Conservation (phyloP, 2,888 invertebrate genomes). For the Coleophora flavipennella region DNA sequence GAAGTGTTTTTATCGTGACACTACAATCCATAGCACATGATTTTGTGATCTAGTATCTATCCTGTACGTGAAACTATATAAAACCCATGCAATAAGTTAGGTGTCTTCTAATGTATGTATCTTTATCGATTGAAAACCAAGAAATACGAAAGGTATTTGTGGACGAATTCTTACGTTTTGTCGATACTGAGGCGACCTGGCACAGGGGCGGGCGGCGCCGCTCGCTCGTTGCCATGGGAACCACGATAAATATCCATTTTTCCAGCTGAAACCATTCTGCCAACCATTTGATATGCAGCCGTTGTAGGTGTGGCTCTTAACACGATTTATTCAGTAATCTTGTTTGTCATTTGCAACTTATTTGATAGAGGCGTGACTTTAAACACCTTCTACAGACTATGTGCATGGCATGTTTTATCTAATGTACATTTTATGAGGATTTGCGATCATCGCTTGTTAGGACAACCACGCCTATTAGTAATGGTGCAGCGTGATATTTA, state of each 20-base stretch:
- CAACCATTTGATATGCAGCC: slow-evolving; percentile 17
- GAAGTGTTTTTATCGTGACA: no score
- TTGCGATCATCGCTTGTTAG: slow-evolving; percentile 16
- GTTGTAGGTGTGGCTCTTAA: slow-evolving; percentile 48
- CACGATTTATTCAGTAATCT: slow-evolving; percentile 47
- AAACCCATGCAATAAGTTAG: slow-evolving; percentile 1
- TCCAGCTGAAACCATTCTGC: slow-evolving; percentile 15
- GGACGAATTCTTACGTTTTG: no score
- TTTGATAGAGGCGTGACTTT: slow-evolving; percentile 41
- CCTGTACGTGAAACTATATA: no score
- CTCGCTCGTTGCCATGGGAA: slow-evolving; percentile 25
- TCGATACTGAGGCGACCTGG: no score
- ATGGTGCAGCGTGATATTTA: slow-evolving; percentile 9
- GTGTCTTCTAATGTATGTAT: slow-evolving; percentile 1
- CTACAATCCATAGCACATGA: no score
- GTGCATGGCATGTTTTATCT: slow-evolving; percentile 7
- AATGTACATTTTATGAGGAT: slow-evolving; percentile 10
- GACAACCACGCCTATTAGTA: slow-evolving; percentile 23
- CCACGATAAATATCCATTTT: slow-evolving; percentile 24
- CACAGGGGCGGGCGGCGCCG: slow-evolving; percentile 14
- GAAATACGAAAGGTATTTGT: no score
- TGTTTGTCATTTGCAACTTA: slow-evolving; percentile 33
- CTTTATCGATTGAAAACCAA: background rate
- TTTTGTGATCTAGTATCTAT: no score
- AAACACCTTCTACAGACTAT: slow-evolving; percentile 18